Evolutionary conservation across 2,888 invertebrate genomes (phyloP).

Genomic region (Leptura quadrifasciata): DNA sequence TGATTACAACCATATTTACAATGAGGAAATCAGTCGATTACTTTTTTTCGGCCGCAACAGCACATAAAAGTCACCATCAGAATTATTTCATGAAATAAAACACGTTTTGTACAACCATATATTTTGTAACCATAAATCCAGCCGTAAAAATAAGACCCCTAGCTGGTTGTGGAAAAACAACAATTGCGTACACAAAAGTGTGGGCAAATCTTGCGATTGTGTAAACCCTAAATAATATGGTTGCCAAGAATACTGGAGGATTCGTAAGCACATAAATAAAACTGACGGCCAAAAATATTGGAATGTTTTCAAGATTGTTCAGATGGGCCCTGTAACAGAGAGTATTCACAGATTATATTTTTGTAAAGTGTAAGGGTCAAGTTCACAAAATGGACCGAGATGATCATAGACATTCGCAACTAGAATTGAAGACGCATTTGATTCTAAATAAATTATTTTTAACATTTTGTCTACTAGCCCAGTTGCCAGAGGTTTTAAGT

Average conservation of each 20-base stretch:
- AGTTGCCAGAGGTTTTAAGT: too few relatives aligned
- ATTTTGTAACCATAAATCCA: slow-evolving; percentile 63
- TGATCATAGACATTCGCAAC: too few relatives aligned
- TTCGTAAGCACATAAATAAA: slow-evolving; percentile 78
- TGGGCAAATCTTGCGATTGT: slow-evolving; percentile 62
- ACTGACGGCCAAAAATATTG: slow-evolving; percentile 78
- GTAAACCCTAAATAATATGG: slow-evolving; percentile 61
- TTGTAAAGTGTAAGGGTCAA: too few relatives aligned
- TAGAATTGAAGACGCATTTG: too few relatives aligned
- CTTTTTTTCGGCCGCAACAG: too few relatives aligned
- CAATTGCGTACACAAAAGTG: slow-evolving; percentile 65
- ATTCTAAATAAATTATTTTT: too few relatives aligned
- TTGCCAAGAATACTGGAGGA: slow-evolving; percentile 75
- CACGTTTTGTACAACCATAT: slow-evolving; percentile 63
- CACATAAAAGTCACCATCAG: not conserved
- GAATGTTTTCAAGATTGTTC: slow-evolving; percentile 83
- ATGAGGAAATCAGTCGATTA: too few relatives aligned
- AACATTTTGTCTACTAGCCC: too few relatives aligned
- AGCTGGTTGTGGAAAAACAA: slow-evolving; percentile 66
- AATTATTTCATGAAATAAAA: slow-evolving; percentile 48
- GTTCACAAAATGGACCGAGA: too few relatives aligned
- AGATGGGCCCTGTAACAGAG: slow-evolving; percentile 77
- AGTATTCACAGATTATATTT: not conserved
- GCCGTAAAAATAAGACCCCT: slow-evolving; percentile 61
- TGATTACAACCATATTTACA: too few relatives aligned